Conservation (phyloP, 53 echinoderm and acorn worm genomes). For the Zoroaster sp. region DNA sequence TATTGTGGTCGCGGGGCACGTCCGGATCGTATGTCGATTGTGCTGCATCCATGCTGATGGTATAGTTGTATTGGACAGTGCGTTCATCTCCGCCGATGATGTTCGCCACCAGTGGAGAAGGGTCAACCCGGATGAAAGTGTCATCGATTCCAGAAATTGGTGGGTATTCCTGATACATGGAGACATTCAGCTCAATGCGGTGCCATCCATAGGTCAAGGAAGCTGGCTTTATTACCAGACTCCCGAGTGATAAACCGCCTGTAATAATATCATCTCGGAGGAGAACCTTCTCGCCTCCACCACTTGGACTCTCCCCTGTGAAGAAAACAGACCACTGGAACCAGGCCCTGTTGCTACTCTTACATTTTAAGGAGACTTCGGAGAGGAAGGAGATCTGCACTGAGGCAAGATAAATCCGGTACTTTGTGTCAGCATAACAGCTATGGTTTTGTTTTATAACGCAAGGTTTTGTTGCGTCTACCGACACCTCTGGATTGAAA, state of each 20-base stretch:
- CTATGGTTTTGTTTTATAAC: background rate
- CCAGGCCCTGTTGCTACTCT: conserved; percentile 40
- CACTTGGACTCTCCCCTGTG: background rate
- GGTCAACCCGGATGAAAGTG: conserved; percentile 37
- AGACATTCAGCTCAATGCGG: conserved; percentile 73
- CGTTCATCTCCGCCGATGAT: conserved; percentile 71
- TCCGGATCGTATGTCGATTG: conserved; percentile 66
- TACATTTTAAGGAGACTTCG: conserved; percentile 43
- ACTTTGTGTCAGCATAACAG: background rate
- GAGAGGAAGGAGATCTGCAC: conserved; percentile 13
- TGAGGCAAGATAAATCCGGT: conserved; percentile 24
- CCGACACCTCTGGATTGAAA: conserved; percentile 35
- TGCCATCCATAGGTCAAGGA: conserved; percentile 59
- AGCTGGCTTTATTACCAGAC: conserved; percentile 47
- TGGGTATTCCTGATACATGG: conserved; percentile 64
- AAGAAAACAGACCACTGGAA: conserved; percentile 44
- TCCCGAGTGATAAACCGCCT: conserved; percentile 37
- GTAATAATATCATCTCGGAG: conserved; percentile 18
- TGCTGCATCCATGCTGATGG: conserved; percentile 47
- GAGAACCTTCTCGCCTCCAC: background rate
- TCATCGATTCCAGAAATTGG: conserved; percentile 30
- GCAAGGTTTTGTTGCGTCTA: conserved; percentile 35
- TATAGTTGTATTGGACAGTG: conserved; percentile 40
- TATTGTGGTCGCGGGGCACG: background rate
- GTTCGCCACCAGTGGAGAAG: conserved; percentile 50